phyloP scores from a whole-genome alignment of 2,797 vertebrate species.

The Sebastes taczanowskii region DNA sequence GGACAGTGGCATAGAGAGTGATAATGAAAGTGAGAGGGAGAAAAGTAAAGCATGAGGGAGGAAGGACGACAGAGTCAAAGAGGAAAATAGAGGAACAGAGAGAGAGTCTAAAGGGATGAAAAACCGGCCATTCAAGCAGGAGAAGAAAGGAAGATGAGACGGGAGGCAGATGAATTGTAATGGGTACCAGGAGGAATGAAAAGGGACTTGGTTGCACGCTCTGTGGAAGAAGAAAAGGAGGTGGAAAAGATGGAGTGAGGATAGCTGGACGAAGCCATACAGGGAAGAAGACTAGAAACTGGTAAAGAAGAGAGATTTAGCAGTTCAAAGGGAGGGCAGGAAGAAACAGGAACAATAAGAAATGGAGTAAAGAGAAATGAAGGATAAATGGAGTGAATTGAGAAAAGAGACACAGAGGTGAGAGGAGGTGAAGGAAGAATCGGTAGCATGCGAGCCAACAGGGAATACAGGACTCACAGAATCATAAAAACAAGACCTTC shows the following conservation, averaged over 20 bases:
- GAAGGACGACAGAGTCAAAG: background rate
- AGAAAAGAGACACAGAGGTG: background rate
- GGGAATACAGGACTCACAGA: background rate
- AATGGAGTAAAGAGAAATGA: background rate
- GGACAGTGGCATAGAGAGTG: background rate
- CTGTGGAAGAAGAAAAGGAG: background rate
- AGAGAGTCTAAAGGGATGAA: background rate
- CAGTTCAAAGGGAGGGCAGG: constrained; percentile 21
- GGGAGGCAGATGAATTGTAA: constrained; percentile 11
- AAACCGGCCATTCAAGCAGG: background rate
- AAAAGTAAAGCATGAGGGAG: background rate
- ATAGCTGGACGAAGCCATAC: background rate
- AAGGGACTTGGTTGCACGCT: background rate
- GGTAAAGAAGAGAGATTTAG: background rate
- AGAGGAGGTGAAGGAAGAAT: constrained; percentile 1
- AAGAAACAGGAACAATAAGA: background rate
- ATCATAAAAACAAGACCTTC: background rate
- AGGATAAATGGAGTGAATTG: background rate
- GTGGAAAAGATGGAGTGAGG: background rate
- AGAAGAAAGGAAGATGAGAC: constrained; percentile 31
- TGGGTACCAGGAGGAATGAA: constrained; percentile 8
- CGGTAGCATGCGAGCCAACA: background rate
- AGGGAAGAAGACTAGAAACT: background rate
- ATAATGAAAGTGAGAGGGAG: background rate
- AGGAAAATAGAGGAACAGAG: background rate